phyloP scores from a whole-genome alignment of 2,888 invertebrate genomes.

The Apotomis capreana region DNA sequence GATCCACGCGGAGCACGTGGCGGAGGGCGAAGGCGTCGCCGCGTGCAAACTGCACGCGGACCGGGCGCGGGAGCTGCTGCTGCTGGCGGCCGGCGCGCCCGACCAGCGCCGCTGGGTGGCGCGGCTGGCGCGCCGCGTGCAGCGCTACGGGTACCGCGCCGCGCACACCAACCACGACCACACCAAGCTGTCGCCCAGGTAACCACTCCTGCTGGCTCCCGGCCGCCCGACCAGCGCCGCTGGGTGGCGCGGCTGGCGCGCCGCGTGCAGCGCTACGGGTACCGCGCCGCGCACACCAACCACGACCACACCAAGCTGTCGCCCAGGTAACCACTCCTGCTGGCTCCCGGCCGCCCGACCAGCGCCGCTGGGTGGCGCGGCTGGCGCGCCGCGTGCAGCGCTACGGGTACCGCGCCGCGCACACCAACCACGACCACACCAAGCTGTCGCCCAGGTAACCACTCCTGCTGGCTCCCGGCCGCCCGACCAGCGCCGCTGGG shows the following conservation, averaged over 20 bases:
- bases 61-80: slow-evolving; percentile 96
- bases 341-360: neutral
- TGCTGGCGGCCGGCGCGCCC: slow-evolving; percentile 92
- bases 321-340: slow-evolving; percentile 36
- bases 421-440: no score
- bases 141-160: slow-evolving; percentile 97
- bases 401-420: slow-evolving; percentile 74
- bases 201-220: slow-evolving; percentile 83
- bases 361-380: no score
- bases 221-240: slow-evolving; percentile 88
- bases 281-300: slow-evolving; percentile 89
- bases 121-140: slow-evolving; percentile 94
- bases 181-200: slow-evolving; percentile 68
- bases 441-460: slow-evolving; percentile 82
- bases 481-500: slow-evolving; percentile 86
- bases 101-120: slow-evolving; percentile 97
- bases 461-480: slow-evolving; percentile 79
- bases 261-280: slow-evolving; percentile 84
- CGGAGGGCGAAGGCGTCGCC: slow-evolving; percentile 87
- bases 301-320: slow-evolving; percentile 38
- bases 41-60: slow-evolving; percentile 98
- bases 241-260: slow-evolving; percentile 13
- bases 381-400: slow-evolving; percentile 49
- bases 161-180: slow-evolving; percentile 85
- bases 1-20: slow-evolving; percentile 98